Evolutionary conservation across 2,888 invertebrate species (phyloP), one percentile per base, ranked within the genome.

Genomic region (Brachynemurus nebulosus): DNA sequence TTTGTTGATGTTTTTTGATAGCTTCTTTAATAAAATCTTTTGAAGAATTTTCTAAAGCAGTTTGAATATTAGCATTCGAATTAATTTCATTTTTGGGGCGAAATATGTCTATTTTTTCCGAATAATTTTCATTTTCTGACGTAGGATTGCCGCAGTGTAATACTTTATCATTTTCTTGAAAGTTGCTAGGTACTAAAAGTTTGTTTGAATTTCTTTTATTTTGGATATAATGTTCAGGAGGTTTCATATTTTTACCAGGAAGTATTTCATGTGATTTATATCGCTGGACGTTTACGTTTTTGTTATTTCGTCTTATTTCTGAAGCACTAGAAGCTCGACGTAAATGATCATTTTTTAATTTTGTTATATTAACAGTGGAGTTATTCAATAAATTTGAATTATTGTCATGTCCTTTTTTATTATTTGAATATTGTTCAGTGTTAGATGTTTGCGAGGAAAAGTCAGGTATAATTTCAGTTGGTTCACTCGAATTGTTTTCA

Each of bases 1-100:
- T 54, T 33, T 67, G 63, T 57, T 63, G 64, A 40, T 58, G 60
- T 38, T 57, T 54, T 33, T 67, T 59, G 48, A 60, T 59, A 14
- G 51, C 50, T 46, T 62, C 61, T 51, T 51, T 60, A 58, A 42
- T 53, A 57, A 49, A 54, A 54, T 19, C 12, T 20, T 37, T 37
- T 19, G 8, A 18, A 8, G n/a, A 17, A 20, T 37, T 18, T 17
- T 14, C 37, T 19, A 19, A 9, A 12, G 12, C 20, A 21, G 20
- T 37, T 5, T 37, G 19, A 8, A 18, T 20, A 21, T 11, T 18
- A 19, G n/a, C 20, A 20, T 18, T 12, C 8, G n/a, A 12, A 3
- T 2, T n/a, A 6, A 30, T 30, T 30, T 5, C n/a, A 12, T n/a
- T 30, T 30, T 30, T 14, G n/a, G 30, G 30, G n/a, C 14, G n/a